Base-by-base conservation (phyloP, 2,888 invertebrate genomes). In the Dryobotodes eremita region DNA sequence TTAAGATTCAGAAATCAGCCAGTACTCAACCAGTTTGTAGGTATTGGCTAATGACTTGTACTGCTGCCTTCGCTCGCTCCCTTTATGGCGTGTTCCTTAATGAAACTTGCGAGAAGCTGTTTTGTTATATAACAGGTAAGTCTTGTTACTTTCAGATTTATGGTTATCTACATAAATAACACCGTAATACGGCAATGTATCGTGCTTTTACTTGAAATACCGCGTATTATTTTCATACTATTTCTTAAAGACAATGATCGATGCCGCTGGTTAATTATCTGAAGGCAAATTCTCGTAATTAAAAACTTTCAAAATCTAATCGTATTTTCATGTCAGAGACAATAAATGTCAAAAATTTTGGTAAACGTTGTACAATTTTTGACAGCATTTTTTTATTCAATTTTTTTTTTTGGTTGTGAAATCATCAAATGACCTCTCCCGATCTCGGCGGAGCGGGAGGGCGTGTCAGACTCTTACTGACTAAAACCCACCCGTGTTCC, bases 41-140 rank as follows among this genome's bases (percentile, higher is more conserved):
- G 69, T 75, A 83, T 57, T 84, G 71, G 75, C 81, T 77, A 77
- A 85, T 83, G 76, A 80, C 86, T 83, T 66, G 77, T 64, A 68
- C 31, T 57, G 69, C 75, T 72, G 73, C 57, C 53, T 57, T 70
- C 55, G 62, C 17, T 57, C 53, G 61, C n/a, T 77, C 69, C 77
- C 8, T 82, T 20, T 73, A 82, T 15, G 82, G 82, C 2, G 11
- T 17, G 64, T 53, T 66, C 78, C 50, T 65, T 77, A 82, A 78
- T 55, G 65, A 75, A 75, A 75, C 61, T 42, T n/a, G 71, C 5
- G 62, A 53, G 76, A 71, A 74, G 53, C 53, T 57, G 80, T 15
- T 75, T 26, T 7, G 84, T 79, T 71, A 66, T 26, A 6, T 53
- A 80, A 72, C 59, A 79, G 53, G 55, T 36, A 62, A 15, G 65